phyloP scores from a whole-genome alignment of 2,113 vertebrate genomes.

The Notiomystis cincta region DNA sequence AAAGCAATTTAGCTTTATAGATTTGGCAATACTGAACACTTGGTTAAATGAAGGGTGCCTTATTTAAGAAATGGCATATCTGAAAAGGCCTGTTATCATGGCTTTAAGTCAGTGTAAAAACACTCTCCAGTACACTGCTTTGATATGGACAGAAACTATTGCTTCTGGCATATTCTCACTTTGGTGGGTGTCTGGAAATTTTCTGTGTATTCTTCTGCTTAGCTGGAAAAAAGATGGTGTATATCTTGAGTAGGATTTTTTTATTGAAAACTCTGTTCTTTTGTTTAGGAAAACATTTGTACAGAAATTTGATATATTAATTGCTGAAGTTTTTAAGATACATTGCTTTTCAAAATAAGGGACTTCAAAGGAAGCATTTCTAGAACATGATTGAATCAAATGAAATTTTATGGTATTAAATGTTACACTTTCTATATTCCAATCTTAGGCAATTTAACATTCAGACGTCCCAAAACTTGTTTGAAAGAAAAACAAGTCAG shows the following conservation, averaged over 20 bases:
- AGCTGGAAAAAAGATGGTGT: neutral
- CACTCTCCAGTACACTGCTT: neutral
- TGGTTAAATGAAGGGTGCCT: constrained; percentile 45
- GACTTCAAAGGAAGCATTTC: constrained; percentile 6
- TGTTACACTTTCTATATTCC: neutral
- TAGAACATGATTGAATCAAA: neutral
- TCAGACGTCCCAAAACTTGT: neutral
- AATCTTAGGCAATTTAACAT: neutral
- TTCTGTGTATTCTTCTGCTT: neutral
- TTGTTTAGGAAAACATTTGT: constrained; percentile 16
- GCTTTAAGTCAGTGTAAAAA: neutral
- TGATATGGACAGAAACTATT: neutral
- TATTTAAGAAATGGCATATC: constrained; percentile 35
- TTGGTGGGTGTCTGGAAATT: neutral
- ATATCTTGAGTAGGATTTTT: neutral
- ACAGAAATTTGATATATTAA: neutral
- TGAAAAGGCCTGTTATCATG: constrained; percentile 31
- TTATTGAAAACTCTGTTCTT: neutral
- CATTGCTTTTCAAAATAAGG: neutral
- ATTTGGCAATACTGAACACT: constrained; percentile 38
- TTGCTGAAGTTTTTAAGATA: neutral
- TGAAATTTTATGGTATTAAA: constrained; percentile 3
- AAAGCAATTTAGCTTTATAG: constrained; percentile 64
- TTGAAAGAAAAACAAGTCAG: constrained; percentile 32
- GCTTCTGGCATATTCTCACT: neutral